Evolutionary conservation across 2,888 invertebrate genomes (phyloP).

Genomic region (Napeogenes inachia): DNA sequence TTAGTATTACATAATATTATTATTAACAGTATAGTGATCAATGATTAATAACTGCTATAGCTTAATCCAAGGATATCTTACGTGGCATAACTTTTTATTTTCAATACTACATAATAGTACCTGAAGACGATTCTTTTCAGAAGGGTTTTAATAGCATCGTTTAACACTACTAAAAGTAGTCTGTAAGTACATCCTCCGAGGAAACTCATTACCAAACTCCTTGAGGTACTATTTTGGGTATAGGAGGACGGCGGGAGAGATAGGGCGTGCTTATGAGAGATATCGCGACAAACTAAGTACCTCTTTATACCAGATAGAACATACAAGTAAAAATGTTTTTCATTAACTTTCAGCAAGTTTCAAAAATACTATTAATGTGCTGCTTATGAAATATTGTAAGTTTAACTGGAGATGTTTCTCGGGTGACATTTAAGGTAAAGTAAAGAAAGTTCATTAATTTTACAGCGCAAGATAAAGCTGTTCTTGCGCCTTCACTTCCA

Average conservation of each 20-base stretch:
- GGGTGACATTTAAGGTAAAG: slow-evolving; percentile 24
- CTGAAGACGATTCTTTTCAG: no score
- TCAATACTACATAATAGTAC: no score
- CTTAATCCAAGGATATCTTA: no score
- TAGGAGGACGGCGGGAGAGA: slow-evolving; percentile 59
- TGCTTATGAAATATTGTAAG: slow-evolving; percentile 25
- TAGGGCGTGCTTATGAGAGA: slow-evolving; percentile 67
- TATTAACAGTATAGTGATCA: no score
- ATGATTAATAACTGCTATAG: no score
- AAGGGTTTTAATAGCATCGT: slow-evolving; percentile 38
- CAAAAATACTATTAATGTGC: slow-evolving; percentile 19
- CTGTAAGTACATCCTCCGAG: slow-evolving; percentile 55
- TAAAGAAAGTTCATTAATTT: slow-evolving; percentile 31
- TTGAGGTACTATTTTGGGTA: slow-evolving; percentile 74
- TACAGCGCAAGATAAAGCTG: slow-evolving; percentile 22
- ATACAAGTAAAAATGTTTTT: slow-evolving; percentile 26
- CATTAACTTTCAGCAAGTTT: slow-evolving; percentile 16
- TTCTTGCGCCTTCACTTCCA: slow-evolving; percentile 21
- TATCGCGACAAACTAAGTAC: slow-evolving; percentile 73
- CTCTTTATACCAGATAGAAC: slow-evolving; percentile 33
- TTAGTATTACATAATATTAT: no score
- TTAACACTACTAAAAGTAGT: slow-evolving; percentile 52
- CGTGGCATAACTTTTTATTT: no score
- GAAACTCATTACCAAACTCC: slow-evolving; percentile 68
- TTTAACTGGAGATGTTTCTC: slow-evolving; percentile 19